Conservation (phyloP, 1,140 invertebrate species). For the Ips typographus region DNA sequence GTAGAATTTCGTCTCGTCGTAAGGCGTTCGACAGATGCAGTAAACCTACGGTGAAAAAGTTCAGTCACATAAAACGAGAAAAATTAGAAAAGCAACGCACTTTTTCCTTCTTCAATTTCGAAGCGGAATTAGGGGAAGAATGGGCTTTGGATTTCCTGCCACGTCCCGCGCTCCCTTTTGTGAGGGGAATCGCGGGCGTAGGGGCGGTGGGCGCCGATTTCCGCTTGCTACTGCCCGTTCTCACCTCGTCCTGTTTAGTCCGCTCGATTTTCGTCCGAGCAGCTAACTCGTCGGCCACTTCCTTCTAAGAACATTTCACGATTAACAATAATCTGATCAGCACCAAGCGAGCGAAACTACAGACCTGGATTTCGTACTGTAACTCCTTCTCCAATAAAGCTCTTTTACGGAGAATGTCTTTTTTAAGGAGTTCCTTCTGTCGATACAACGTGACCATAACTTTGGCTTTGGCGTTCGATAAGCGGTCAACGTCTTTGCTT, state of each 20-base stretch:
- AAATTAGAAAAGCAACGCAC: slow-evolving; percentile 5
- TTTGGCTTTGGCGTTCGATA: slow-evolving; percentile 60
- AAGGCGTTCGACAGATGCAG: slow-evolving; percentile 92
- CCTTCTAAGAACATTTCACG: slow-evolving; percentile 57
- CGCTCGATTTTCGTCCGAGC: slow-evolving; percentile 67
- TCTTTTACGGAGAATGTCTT: slow-evolving; percentile 90
- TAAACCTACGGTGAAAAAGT: slow-evolving; percentile 62
- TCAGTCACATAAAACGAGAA: neutral
- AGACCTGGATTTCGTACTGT: slow-evolving; percentile 83
- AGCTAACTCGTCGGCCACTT: slow-evolving; percentile 68
- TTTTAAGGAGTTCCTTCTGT: slow-evolving; percentile 90
- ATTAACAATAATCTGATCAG: slow-evolving; percentile 9
- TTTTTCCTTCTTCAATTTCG: slow-evolving; percentile 33
- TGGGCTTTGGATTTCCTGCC: slow-evolving; percentile 15
- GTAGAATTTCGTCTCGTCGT: slow-evolving; percentile 96
- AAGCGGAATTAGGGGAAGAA: slow-evolving; percentile 14
- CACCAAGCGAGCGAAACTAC: neutral
- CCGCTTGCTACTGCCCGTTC: slow-evolving; percentile 59
- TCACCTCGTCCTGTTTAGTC: slow-evolving; percentile 70
- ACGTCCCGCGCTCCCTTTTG: slow-evolving; percentile 21
- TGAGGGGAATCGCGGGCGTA: slow-evolving; percentile 52
- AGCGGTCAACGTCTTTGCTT: slow-evolving; percentile 55
- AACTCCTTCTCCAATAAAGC: slow-evolving; percentile 88
- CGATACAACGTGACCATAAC: slow-evolving; percentile 70
- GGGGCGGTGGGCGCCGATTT: slow-evolving; percentile 58